A percentile compares a stretch with the other conserved stretches of the same genome.
Evolutionary conservation across 1,140 invertebrate genomes (phyloP).

Genomic region (Drosophila pallidifrons): DNA sequence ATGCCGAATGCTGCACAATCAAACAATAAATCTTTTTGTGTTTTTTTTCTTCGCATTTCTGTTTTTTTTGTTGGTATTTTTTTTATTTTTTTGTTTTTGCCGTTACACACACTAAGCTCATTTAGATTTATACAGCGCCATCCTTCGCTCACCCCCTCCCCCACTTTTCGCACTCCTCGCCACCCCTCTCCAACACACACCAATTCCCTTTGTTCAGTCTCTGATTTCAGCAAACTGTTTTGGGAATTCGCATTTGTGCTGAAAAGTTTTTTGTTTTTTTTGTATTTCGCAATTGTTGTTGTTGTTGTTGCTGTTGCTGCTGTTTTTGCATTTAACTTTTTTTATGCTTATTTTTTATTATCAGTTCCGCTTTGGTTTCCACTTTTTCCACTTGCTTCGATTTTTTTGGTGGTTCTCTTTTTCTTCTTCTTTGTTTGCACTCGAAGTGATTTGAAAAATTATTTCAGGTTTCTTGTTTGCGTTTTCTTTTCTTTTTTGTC

Average conservation of each 20-base stretch:
- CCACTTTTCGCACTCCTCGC: neutral
- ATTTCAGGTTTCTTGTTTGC: slow-evolving; percentile 38
- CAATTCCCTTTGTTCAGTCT: too few species aligned
- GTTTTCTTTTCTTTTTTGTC: slow-evolving; percentile 33
- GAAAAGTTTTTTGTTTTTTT: slow-evolving; percentile 37
- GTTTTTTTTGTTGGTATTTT: slow-evolving; percentile 3
- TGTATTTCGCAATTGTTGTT: slow-evolving; percentile 35
- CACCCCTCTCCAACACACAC: too few species aligned
- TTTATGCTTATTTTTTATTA: slow-evolving; percentile 53
- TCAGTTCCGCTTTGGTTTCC: slow-evolving; percentile 36
- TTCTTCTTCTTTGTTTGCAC: slow-evolving; percentile 16
- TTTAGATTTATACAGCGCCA: slow-evolving; percentile 72
- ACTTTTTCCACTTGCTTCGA: neutral
- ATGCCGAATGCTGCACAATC: slow-evolving; percentile 59
- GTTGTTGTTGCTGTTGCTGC: neutral
- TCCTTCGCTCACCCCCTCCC: neutral
- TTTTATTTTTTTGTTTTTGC: slow-evolving; percentile 26
- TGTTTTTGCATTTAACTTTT: slow-evolving; percentile 53
- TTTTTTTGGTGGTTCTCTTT: too few species aligned
- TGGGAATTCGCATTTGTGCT: slow-evolving; percentile 57
- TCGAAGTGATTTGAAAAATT: slow-evolving; percentile 61
- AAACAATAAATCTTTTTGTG: slow-evolving; percentile 73
- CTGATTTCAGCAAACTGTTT: slow-evolving; percentile 34
- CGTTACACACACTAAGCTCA: slow-evolving; percentile 73
- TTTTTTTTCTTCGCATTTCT: neutral